Evolutionary conservation across 2,888 invertebrate species (phyloP).

Genomic region (Tortrix viridana): DNA sequence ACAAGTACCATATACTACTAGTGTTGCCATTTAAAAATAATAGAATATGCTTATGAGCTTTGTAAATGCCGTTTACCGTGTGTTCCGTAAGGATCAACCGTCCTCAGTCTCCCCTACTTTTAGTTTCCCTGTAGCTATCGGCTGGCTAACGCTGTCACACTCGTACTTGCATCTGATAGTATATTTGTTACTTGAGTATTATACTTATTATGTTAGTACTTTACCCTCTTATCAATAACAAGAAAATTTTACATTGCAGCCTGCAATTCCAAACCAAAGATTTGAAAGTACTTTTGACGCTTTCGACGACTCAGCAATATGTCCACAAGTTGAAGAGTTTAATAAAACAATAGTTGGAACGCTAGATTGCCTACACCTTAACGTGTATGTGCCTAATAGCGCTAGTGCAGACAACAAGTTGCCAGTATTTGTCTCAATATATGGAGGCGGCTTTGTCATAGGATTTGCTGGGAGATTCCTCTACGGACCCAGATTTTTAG

Average conservation of each 20-base stretch:
- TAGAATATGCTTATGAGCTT: too few species aligned
- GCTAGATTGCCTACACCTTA: conserved; percentile 60
- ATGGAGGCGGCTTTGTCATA: conserved; percentile 54
- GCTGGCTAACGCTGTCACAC: too few species aligned
- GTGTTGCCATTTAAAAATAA: too few species aligned
- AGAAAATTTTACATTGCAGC: conserved; percentile 49
- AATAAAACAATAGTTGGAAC: conserved; percentile 47
- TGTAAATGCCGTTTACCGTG: too few species aligned
- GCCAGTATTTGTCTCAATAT: conserved; percentile 62
- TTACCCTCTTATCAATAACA: too few species aligned
- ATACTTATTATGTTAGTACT: too few species aligned
- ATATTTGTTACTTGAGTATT: too few species aligned
- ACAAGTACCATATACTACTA: too few species aligned
- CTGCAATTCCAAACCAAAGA: conserved; percentile 50
- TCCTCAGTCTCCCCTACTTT: too few species aligned
- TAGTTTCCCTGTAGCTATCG: too few species aligned
- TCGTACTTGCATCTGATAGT: too few species aligned
- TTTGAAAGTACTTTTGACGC: conserved; percentile 59
- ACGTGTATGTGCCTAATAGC: conserved; percentile 58
- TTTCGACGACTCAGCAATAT: conserved; percentile 56
- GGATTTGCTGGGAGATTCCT: conserved; percentile 52
- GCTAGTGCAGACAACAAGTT: conserved; percentile 51
- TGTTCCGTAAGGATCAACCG: too few species aligned
- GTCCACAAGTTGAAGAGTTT: conserved; percentile 58
- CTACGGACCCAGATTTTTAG: conserved; percentile 57